phyloP scores from a whole-genome alignment of 2,888 invertebrate genomes.

The Phytoseiulus persimilis region DNA sequence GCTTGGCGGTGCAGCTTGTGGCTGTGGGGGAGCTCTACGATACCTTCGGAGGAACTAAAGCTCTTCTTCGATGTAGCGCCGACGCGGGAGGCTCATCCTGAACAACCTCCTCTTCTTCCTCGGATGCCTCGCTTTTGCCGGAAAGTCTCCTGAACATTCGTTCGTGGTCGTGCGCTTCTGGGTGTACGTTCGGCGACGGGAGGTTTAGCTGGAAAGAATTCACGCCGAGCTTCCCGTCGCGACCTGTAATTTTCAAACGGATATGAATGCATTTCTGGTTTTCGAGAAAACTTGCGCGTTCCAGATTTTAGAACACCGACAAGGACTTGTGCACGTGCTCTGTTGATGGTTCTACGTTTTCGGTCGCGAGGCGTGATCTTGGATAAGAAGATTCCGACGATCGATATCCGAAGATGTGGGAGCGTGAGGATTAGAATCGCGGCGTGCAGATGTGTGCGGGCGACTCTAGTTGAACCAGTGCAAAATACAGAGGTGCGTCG shows the following conservation, averaged over 20 bases:
- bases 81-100: constrained; percentile 50
- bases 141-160: constrained; percentile 38
- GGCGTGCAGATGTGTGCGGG: too few relatives aligned
- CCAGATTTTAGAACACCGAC: too few relatives aligned
- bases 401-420: too few relatives aligned
- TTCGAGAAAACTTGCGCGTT: not conserved
- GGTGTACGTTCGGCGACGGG: constrained; percentile 51
- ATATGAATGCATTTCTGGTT: not conserved
- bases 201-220: constrained; percentile 50
- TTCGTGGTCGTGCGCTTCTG: constrained; percentile 46
- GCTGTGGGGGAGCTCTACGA: too few relatives aligned
- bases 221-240: constrained; percentile 49
- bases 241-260: constrained; percentile 44
- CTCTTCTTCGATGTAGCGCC: constrained; percentile 50
- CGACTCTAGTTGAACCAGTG: too few relatives aligned
- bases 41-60: constrained; percentile 52
- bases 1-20: not conserved
- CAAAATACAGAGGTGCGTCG: too few relatives aligned
- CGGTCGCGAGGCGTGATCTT: too few relatives aligned
- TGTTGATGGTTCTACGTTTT: too few relatives aligned
- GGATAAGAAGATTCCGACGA: too few relatives aligned
- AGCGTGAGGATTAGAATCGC: too few relatives aligned
- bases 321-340: too few relatives aligned
- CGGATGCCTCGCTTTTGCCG: constrained; percentile 31
- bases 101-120: constrained; percentile 41